phyloP scores from a whole-genome alignment of 2,113 vertebrate species.

The Mormyrus iriodes region DNA sequence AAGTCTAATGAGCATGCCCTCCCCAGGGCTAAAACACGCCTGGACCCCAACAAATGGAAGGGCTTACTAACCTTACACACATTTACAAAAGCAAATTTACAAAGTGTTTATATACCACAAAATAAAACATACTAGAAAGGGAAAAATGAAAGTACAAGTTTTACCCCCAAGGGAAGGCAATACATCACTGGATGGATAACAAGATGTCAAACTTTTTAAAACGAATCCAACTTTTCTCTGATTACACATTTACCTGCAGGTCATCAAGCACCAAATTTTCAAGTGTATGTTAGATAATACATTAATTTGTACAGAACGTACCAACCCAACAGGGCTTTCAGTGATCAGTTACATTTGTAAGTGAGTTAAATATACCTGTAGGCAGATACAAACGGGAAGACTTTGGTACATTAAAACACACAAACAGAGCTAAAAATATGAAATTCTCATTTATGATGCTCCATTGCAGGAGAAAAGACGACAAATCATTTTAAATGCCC shows the following conservation, averaged over 20 bases:
- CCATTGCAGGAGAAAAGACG: not conserved
- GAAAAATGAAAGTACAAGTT: not conserved
- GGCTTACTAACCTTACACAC: not conserved
- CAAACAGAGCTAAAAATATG: not conserved
- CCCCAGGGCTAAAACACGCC: not conserved
- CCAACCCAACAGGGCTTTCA: not conserved
- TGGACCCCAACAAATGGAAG: not conserved
- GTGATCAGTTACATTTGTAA: not conserved
- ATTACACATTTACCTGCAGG: not conserved
- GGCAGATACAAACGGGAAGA: not conserved
- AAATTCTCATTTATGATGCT: not conserved
- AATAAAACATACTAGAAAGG: not conserved
- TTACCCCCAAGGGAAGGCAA: not conserved
- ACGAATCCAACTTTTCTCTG: not conserved
- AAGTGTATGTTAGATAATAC: not conserved
- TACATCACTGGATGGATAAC: not conserved
- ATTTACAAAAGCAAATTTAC: not conserved
- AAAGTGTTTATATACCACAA: not conserved
- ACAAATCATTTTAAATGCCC: not conserved
- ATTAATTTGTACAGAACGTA: not conserved
- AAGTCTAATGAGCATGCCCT: not conserved
- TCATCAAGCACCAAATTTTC: not conserved
- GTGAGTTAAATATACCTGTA: not conserved
- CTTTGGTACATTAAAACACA: not conserved
- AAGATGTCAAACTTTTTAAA: not conserved